Evolutionary conservation across 2,888 invertebrate species (phyloP).

Genomic region (Tenthredo livida): DNA sequence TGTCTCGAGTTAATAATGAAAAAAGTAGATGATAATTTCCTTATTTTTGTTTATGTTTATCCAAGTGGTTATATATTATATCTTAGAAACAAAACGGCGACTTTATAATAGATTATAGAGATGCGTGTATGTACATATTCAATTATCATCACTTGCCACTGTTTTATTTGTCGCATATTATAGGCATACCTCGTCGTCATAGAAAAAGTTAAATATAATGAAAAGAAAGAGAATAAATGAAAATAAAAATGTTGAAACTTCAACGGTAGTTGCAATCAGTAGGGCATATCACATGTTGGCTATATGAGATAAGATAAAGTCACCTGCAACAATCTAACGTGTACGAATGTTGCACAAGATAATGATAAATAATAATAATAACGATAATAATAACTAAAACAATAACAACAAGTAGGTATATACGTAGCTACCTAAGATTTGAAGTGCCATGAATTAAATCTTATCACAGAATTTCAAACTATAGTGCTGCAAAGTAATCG

Average conservation of each 20-base stretch:
- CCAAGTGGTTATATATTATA: background rate
- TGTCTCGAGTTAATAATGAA: background rate
- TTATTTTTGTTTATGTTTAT: background rate
- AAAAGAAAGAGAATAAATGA: background rate
- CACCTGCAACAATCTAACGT: conserved; percentile 42
- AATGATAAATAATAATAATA: background rate
- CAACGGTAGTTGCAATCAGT: conserved; percentile 31
- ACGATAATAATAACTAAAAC: conserved; percentile 1
- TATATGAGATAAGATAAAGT: conserved; percentile 37
- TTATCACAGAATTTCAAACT: conserved; percentile 12
- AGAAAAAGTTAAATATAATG: background rate
- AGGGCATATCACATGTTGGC: conserved; percentile 1
- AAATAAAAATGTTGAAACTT: conserved; percentile 2
- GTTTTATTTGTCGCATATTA: background rate
- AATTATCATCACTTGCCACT: conserved; percentile 9
- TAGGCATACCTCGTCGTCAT: background rate
- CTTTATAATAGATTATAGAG: background rate
- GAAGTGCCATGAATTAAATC: background rate
- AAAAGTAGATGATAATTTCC: background rate
- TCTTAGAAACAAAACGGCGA: background rate
- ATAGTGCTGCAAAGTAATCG: background rate
- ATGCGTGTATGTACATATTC: background rate
- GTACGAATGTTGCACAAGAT: conserved; percentile 35
- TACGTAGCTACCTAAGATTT: background rate
- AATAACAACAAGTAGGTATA: conserved; percentile 12